Base-by-base conservation (phyloP, 2,888 invertebrate genomes). In the Rhagonycha fulva region DNA sequence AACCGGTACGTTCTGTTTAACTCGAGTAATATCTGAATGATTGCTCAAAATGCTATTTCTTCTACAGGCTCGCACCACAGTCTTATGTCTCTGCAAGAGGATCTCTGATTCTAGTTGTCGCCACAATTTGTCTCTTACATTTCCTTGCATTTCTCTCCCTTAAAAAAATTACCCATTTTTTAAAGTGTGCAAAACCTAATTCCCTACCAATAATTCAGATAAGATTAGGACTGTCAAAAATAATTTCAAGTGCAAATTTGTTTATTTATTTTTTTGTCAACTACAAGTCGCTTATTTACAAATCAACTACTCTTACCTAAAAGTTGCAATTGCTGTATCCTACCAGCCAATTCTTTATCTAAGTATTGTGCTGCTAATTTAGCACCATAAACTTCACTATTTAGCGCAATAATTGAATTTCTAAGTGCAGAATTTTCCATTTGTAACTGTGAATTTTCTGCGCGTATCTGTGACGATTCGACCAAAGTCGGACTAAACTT, bases 91-190 rank as follows among this genome's bases (percentile, higher is more conserved):
- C 87, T 96, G 95, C 72, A 96, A 90, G 79, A 96, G 91, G 82
- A 96, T 96, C 89, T 96, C 96, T 0, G 95, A 94, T 85, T 96
- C 96, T 82, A 96, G 89, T 89, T 96, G 93, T 79, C 94, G 89
- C 94, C 94, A 94, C 7, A 96, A 88, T 68, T 94, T 93, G 85
- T 95, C 95, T 82, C 95, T 91, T 62, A 95, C 91, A 80, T 94
- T 93, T 1, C 94, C 93, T 62, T 94, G 90, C 94, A 95, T 94
- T 85, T 95, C 95, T 76, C 94, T 89, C 11, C 92, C 88, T 88
- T 74, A 62, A 82, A 75, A 61, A 62, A 74, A 47, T 30, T 72
- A 24, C 10, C 23, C 14, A 68, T 14, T 28, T n/a, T 47, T 5
- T n/a, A 47, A n/a, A n/a, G n/a, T 47, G 47, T n/a, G 7, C n/a